Evolutionary conservation across 2,113 vertebrate genomes (phyloP), one percentile per base, ranked within the genome.

Genomic region (Equus quagga): DNA sequence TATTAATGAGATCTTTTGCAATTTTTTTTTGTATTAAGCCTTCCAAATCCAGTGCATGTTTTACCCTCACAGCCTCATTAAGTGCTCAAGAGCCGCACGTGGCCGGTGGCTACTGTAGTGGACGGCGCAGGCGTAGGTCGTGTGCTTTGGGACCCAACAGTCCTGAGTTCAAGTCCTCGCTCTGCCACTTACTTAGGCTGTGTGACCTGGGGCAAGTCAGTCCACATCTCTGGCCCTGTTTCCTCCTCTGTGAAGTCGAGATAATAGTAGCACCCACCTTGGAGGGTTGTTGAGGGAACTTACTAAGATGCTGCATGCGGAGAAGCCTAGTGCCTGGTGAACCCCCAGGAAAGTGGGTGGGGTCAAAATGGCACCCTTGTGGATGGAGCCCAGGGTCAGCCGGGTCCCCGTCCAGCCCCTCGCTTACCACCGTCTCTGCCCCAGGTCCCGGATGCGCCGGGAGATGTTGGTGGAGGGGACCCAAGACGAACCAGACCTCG

Each of bases 391-490:
- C 33, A 5, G 78, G 65, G 33, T 14, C 67, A 8, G 12, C 49
- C 3, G 14, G 7, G 62, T 6, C 36, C 46, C 65, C 8, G 5
- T 15, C 58, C 36, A 54, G 75, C 88, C 49, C 69, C 81, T 64
- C 13, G n/a, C 97, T 98, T 87, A 96, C 58, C 79, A 1, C 67
- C 0, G 1, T 88, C 96, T 96, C 93, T 96, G 69, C 95, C 75
- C n/a, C 99, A 99, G 99, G 99, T 99, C 99, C 49, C 99, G 99
- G 94, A 99, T 99, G 99, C 99, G 99, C 73, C 99, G 99, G 36
- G 99, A 99, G 98, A 99, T 99, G 97, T 98, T 99, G 96, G 99
- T 99, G 99, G 99, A 99, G 94, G 99, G 99, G 9, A 86, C 99
- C 0, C 99, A 99, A 94, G 99, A 99, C 96, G 99, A 99, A 98